Conservation (phyloP, 30 jellyfish, hydroid and myxozoan genomes). For the Pseudorhiza aurosa region DNA sequence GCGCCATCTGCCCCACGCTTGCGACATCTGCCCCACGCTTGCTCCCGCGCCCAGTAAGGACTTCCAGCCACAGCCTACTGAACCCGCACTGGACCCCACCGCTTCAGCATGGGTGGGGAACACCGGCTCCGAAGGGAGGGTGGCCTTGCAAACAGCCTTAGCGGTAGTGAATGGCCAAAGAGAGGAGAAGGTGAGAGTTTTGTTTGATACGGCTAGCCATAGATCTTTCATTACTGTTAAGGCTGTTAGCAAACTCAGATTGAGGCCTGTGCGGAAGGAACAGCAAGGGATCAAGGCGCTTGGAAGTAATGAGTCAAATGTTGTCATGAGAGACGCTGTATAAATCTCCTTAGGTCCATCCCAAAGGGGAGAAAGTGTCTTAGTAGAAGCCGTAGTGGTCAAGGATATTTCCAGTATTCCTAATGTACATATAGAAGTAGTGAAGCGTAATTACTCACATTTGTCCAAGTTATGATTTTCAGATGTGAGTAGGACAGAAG, state of each 20-base stretch:
- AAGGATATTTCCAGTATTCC: background rate
- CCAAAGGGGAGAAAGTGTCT: background rate
- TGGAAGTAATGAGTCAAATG: slow-evolving; percentile 62
- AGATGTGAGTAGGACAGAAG: too few relatives aligned
- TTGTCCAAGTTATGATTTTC: too few relatives aligned
- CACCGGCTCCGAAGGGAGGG: slow-evolving; percentile 58
- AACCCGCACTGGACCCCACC: slow-evolving; percentile 28
- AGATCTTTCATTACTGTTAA: slow-evolving; percentile 59
- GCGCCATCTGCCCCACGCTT: slow-evolving; percentile 8
- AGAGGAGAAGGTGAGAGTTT: slow-evolving; percentile 52
- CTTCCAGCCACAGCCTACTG: background rate
- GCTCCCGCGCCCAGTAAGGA: background rate
- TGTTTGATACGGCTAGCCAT: slow-evolving; percentile 66
- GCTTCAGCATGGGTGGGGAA: slow-evolving; percentile 51
- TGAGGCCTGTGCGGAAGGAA: slow-evolving; percentile 72
- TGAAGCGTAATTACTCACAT: background rate
- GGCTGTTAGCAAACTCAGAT: slow-evolving; percentile 51
- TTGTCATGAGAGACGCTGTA: slow-evolving; percentile 55
- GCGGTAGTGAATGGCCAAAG: slow-evolving; percentile 58
- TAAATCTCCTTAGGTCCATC: slow-evolving; percentile 15
- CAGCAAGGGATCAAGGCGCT: slow-evolving; percentile 27
- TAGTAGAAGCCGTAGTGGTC: slow-evolving; percentile 22
- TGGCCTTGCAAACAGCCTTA: slow-evolving; percentile 72
- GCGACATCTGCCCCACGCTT: background rate
- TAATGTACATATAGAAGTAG: background rate